phyloP scores from a whole-genome alignment of 2,888 invertebrate genomes.

The Parapristionchus giblindavisi region DNA sequence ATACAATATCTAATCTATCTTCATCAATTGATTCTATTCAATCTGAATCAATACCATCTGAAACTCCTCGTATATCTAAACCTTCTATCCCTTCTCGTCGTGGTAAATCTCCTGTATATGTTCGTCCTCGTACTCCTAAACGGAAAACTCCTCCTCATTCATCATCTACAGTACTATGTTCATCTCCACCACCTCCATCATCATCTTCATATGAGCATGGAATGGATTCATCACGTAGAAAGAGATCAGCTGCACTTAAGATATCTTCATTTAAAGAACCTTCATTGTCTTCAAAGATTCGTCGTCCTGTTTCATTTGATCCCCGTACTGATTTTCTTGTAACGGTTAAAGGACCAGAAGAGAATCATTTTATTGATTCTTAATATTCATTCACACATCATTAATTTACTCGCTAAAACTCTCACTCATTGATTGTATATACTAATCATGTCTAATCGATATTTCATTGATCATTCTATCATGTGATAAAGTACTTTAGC shows the following conservation, averaged over 20 bases:
- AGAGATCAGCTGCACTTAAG: constrained; percentile 35
- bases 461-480: too few species aligned
- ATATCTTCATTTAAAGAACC: constrained; percentile 38
- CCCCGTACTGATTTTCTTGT: constrained; percentile 28
- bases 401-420: too few species aligned
- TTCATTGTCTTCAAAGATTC: constrained; percentile 11
- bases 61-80: background rate
- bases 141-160: constrained; percentile 27
- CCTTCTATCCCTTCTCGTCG: background rate
- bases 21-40: background rate
- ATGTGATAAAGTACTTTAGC: too few species aligned
- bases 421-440: constrained; percentile 24
- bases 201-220: constrained; percentile 1
- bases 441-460: too few species aligned
- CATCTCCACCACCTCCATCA: background rate
- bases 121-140: constrained; percentile 28
- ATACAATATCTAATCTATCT: background rate
- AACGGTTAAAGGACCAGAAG: background rate
- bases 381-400: too few species aligned
- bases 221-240: constrained; percentile 20
- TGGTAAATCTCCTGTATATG: constrained; percentile 22
- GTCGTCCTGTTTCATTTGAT: constrained; percentile 33
- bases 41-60: background rate
- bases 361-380: background rate
- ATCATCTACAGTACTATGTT: background rate